Evolutionary conservation across 2,888 invertebrate genomes (phyloP), one percentile per base, ranked within the genome.

Genomic region (Alsophila aescularia): DNA sequence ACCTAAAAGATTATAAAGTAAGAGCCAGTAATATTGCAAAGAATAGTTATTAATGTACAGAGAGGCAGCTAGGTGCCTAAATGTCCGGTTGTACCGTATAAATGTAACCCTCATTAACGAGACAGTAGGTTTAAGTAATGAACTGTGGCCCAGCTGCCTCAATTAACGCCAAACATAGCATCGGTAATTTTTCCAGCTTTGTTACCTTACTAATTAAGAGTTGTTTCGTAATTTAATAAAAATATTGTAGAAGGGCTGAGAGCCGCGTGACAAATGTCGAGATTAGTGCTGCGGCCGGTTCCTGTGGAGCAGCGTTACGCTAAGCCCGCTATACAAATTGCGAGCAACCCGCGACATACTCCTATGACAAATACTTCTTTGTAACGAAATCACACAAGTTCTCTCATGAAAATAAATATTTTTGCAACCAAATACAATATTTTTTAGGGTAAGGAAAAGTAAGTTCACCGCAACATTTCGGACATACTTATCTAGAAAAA

Each of bases 221-320:
- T 66, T 60, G 69, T 69, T 66, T 67, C 29, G 55, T 65, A 65
- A 74, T 74, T 71, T 67, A 67, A 74, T 72, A 70, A 72, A 65
- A 35, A 15, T 15, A 15, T 14, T 32, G 13, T 12, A 8, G 7
- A 24, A 24, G 24, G 24, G 24, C 3, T 5, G 24, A 18, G 24
- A 24, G 48, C 55, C 2, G 27, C 44, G 21, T 50, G 45, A 56
- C 51, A 37, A 39, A 56, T 42, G 50, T 18, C 27, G 10, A 47
- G 36, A 51, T 55, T 55, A 55, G 40, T 29, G 44, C 13, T 36
- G 24, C 14, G 15, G 35, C 5, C 10, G 35, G 8, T 2, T 29
- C 3, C 2, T 29, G n/a, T n/a, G 12, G 12, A 5, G 16, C n/a
- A 37, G n/a, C 29, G 27, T 29, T 16, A 29, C 31, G 27, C 16